Percentiles rank a stretch among this genome's conserved stretches.
These are phyloP conservation scores for Crotophaga sulcirostris DNA, from an alignment of 2,113 vertebrate species.

Conservation along the genomic window DNA sequence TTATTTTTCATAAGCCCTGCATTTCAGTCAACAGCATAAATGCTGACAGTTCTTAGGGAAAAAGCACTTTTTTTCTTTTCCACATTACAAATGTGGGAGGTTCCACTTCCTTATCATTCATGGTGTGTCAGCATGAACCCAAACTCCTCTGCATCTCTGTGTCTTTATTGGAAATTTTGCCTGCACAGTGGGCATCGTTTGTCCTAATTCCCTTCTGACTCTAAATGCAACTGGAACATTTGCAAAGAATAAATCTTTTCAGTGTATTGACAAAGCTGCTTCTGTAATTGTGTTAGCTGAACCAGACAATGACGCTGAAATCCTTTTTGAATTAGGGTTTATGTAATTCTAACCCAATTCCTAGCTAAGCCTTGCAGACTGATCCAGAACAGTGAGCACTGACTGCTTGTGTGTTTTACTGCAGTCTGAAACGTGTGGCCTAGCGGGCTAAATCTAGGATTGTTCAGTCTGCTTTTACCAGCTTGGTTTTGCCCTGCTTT, in stretches of 20 bases:
- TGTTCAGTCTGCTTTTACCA: neutral
- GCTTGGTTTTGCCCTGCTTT: neutral
- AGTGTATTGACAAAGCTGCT: constrained; percentile 44
- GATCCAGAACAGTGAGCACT: neutral
- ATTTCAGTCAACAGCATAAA: neutral
- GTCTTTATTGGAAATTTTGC: neutral
- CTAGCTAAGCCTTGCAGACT: neutral
- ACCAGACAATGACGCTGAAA: neutral
- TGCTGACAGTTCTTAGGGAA: neutral
- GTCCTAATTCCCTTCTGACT: neutral
- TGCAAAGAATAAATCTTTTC: constrained; percentile 30
- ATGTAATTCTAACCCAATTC: constrained; percentile 37
- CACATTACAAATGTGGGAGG: neutral
- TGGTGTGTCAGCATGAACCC: neutral
- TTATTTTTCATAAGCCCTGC: neutral
- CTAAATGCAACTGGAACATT: neutral
- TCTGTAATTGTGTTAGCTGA: constrained; percentile 51
- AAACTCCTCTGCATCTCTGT: neutral
- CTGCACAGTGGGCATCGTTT: neutral
- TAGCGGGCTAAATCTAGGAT: rapidly evolving
- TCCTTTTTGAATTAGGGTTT: constrained; percentile 40
- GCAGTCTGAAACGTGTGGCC: neutral
- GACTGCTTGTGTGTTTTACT: neutral
- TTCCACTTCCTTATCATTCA: neutral
- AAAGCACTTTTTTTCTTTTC: neutral